Base-by-base conservation (phyloP, 2,888 invertebrate genomes). In the Euphydryas editha region DNA sequence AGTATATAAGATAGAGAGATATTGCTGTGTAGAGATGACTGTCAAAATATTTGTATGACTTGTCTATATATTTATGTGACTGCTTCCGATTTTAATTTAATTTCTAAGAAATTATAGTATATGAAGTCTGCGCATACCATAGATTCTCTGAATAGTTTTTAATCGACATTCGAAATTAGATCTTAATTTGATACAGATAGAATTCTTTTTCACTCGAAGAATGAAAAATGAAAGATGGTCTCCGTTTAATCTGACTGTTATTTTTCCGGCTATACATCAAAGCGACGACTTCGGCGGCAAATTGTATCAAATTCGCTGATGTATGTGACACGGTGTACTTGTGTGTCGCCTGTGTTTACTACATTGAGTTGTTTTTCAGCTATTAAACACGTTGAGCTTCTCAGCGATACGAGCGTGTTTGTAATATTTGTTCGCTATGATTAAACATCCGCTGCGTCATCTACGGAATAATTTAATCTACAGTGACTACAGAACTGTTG, bases 201-300 rank as follows among this genome's bases (percentile, higher is more conserved):
- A 67, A 71, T 39, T 18, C 68, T 18, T 58, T 68, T 71, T 69
- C 18, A 73, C 59, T 54, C 68, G 76, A 36, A 24, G 17, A 46
- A 10, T 49, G 21, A 11, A 17, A 47, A 56, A 47, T 62, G 59
- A 67, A 67, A 62, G 66, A 67, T 59, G 62, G 39, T 76, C 72
- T 75, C 75, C 82, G 80, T 84, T 87, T 86, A 87, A 85, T 87
- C 83, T 80, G 79, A 78, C 58, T 62, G 84, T 88, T 87, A 87
- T 87, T 87, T 87, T 88, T 86, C 87, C 87, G 86, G 87, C 78
- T 76, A 86, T 87, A 88, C 85, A 87, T 87, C 87, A 51, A 51
- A 87, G 81, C 79, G 83, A 51, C 58, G 63, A 63, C 58, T 81
- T 82, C 81, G 78, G 79, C 83, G 84, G 83, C 86, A 87, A 88